Evolutionary conservation across 2,888 invertebrate species (phyloP), one percentile per base, ranked within the genome.

Genomic region (Brachypterus glaber): DNA sequence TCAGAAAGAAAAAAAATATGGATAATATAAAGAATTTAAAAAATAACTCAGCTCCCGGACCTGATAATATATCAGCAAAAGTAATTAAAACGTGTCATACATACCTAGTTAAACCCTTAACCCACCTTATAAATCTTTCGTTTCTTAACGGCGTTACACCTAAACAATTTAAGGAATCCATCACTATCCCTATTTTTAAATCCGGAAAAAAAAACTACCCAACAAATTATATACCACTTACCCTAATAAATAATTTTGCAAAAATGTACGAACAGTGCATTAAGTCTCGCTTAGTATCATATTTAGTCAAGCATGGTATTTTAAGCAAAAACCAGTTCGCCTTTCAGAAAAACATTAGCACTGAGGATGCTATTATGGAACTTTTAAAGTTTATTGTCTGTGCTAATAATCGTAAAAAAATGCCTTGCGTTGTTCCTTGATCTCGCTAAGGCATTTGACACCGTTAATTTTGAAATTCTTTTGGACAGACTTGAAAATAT

Each of bases 241-340:
- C 21, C 9, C 21, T 21, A 7, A 21, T 21, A 7, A 21, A 21
- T 9, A 21, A 21, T 9, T 21, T 21, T 21, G 21, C 21, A 21
- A 21, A n/a, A n/a, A n/a, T n/a, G n/a, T n/a, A n/a, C n/a, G n/a
- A n/a, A 21, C 21, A 21, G 5, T 21, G 21, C 9, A 7, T 21
- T 5, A 21, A 21, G 9, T 21, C 21, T 21, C 21, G 21, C 9
- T 9, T 21, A 21, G 9, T 9, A 7, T 21, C 21, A 7, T 21
- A 7, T 9, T 21, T 21, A 21, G 7, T 7, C 5, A 21, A 21
- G 9, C 5, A 21, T 14, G 11, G 27, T 9, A 35, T 35, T 26
- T 4, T 35, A 15, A 25, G 25, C 15, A 35, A 29, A 8, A 35
- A 27, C 17, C 35, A 35, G 15, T 35, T 35, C 17, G 35, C 27